phyloP scores from a whole-genome alignment of 2,888 invertebrate species.

The Chydorus sphaericus region DNA sequence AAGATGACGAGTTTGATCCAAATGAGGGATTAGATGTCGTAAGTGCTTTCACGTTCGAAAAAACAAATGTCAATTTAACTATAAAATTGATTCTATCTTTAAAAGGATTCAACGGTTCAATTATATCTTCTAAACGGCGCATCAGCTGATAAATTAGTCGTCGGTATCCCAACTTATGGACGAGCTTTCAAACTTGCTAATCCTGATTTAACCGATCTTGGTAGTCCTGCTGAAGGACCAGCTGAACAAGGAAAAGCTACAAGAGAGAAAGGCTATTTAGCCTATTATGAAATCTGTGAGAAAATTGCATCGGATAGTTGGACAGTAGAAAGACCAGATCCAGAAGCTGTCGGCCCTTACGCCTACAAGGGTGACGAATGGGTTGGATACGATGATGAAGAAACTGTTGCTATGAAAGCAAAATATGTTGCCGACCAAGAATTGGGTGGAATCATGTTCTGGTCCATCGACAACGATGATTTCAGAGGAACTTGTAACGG shows the following conservation, averaged over 20 bases:
- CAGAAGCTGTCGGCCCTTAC: slow-evolving; percentile 74
- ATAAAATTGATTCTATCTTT: background rate
- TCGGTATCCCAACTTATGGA: slow-evolving; percentile 46
- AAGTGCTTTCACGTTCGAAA: slow-evolving; percentile 32
- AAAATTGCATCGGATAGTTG: slow-evolving; percentile 57
- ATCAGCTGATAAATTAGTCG: slow-evolving; percentile 27
- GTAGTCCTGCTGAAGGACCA: slow-evolving; percentile 76
- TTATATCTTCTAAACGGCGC: slow-evolving; percentile 30
- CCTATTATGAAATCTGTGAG: slow-evolving; percentile 90
- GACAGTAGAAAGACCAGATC: slow-evolving; percentile 67
- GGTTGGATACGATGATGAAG: slow-evolving; percentile 84
- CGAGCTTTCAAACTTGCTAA: slow-evolving; percentile 78
- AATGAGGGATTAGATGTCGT: slow-evolving; percentile 78
- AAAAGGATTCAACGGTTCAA: slow-evolving; percentile 29
- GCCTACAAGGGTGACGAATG: slow-evolving; percentile 76
- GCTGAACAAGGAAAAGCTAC: slow-evolving; percentile 83
- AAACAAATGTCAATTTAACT: background rate
- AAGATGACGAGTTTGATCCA: slow-evolving; percentile 71
- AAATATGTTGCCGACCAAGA: slow-evolving; percentile 69
- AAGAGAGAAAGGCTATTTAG: slow-evolving; percentile 78
- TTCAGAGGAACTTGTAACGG: slow-evolving; percentile 79
- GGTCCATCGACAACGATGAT: slow-evolving; percentile 89
- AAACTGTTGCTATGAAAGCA: slow-evolving; percentile 65
- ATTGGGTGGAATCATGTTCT: slow-evolving; percentile 82
- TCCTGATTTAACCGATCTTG: slow-evolving; percentile 67